Percentiles rank a stretch among this genome's conserved stretches.
phyloP scores from a whole-genome alignment of 2,113 vertebrate genomes.

The Etia nguti region DNA sequence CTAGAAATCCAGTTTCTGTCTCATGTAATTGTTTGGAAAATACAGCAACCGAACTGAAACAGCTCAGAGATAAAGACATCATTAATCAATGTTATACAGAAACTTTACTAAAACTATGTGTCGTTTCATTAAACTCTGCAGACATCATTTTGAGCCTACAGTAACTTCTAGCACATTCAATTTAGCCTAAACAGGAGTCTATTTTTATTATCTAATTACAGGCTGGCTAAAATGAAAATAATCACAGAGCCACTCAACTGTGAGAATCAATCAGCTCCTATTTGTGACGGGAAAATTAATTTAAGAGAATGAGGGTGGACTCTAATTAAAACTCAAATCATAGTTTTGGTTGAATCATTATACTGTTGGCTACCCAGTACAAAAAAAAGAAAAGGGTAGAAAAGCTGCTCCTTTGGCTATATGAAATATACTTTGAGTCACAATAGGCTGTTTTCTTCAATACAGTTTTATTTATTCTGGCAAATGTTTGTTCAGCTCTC shows the following conservation, averaged over 20 bases:
- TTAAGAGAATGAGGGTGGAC: constrained; percentile 1
- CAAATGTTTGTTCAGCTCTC: neutral
- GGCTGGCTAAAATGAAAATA: constrained; percentile 3
- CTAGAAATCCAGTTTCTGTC: neutral
- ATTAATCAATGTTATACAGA: neutral
- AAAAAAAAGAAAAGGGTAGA: neutral
- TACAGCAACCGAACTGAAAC: neutral
- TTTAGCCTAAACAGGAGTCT: constrained; percentile 1
- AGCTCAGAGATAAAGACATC: neutral
- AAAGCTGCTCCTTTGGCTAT: neutral
- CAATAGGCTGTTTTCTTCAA: neutral
- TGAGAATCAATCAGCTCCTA: constrained; percentile 9
- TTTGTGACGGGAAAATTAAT: constrained; percentile 28
- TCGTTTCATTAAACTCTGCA: neutral
- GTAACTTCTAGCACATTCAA: neutral
- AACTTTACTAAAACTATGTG: neutral
- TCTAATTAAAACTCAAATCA: constrained; percentile 31
- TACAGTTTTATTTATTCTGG: neutral
- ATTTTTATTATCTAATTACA: constrained; percentile 41
- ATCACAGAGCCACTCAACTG: neutral
- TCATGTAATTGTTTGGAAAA: neutral
- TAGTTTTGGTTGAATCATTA: neutral
- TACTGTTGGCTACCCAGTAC: neutral
- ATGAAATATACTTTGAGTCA: neutral
- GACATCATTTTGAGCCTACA: neutral